Evolutionary conservation across 2,888 invertebrate genomes (phyloP).

Genomic region (Drosophila monieri): DNA sequence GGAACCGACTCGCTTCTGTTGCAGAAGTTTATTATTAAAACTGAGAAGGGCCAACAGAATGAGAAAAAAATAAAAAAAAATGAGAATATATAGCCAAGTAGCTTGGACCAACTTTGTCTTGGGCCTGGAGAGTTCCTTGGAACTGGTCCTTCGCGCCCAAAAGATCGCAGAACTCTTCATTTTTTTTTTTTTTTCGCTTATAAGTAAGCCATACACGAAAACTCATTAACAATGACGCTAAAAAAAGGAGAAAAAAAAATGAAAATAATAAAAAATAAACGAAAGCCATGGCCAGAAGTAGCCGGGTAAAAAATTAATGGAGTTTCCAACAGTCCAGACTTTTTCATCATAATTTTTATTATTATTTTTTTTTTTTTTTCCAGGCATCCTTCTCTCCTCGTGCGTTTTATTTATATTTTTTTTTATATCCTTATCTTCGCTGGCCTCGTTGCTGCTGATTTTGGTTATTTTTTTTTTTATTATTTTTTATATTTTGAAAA

Average conservation of each 20-base stretch:
- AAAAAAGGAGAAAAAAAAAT: conserved; percentile 38
- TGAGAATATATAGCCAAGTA: conserved; percentile 16
- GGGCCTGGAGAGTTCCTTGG: conserved; percentile 70
- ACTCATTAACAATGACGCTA: conserved; percentile 79
- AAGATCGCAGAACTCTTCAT: conserved; percentile 2
- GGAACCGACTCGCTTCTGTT: conserved; percentile 58
- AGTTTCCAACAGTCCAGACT: conserved; percentile 64
- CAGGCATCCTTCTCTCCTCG: conserved; percentile 31
- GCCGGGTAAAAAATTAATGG: conserved; percentile 74
- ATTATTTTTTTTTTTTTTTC: conserved; percentile 40
- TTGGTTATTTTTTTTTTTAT: conserved; percentile 51
- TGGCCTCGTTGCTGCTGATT: conserved; percentile 28
- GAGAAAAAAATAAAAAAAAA: background rate
- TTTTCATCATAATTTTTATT: conserved; percentile 71
- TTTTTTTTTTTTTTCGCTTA: conserved; percentile 39
- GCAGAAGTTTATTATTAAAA: conserved; percentile 66
- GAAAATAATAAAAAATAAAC: conserved; percentile 6
- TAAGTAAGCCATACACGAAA: conserved; percentile 77
- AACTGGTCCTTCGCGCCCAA: conserved; percentile 54
- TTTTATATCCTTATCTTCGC: conserved; percentile 56
- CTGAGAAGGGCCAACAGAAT: background rate
- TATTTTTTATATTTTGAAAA: conserved; percentile 74
- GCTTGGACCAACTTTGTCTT: conserved; percentile 61
- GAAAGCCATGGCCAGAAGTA: conserved; percentile 27
- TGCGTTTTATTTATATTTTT: conserved; percentile 30